Evolutionary conservation across 1,140 invertebrate genomes (phyloP).

Genomic region (Holotrichia oblita): DNA sequence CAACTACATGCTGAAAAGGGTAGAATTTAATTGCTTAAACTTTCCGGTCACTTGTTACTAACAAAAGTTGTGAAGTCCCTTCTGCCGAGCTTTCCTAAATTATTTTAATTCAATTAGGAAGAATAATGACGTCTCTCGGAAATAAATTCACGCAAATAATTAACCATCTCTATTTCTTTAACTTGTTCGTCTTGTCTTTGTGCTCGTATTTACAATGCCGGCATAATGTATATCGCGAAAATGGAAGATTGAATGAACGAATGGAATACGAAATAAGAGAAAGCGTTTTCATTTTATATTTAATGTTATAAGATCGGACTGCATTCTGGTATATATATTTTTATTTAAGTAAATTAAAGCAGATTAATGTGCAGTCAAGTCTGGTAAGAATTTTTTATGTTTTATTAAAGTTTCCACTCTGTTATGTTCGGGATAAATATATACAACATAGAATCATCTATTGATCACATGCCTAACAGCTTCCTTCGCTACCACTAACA

Average conservation of each 20-base stretch:
- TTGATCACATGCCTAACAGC: too few relatives aligned
- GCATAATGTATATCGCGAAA: neutral
- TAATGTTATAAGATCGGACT: too few relatives aligned
- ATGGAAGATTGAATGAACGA: neutral
- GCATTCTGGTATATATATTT: too few relatives aligned
- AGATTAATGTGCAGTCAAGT: too few relatives aligned
- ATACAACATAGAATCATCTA: too few relatives aligned
- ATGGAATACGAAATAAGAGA: too few relatives aligned
- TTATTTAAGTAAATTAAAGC: too few relatives aligned
- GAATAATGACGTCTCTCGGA: conserved; percentile 12
- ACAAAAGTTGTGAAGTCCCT: conserved; percentile 22
- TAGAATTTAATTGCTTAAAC: conserved; percentile 32
- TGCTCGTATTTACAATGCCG: neutral
- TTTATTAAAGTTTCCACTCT: too few relatives aligned
- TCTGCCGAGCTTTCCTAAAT: neutral
- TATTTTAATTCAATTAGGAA: conserved; percentile 26
- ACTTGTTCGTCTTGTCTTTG: neutral
- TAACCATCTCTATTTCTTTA: conserved; percentile 14
- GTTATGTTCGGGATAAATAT: too few relatives aligned
- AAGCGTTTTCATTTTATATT: too few relatives aligned
- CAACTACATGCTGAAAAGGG: conserved; percentile 20
- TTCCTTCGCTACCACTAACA: too few relatives aligned
- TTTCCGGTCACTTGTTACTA: conserved; percentile 26
- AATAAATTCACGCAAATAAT: conserved; percentile 15
- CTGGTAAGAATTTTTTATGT: too few relatives aligned